Base-by-base conservation (phyloP, 2,888 invertebrate species). In the Drosophila tanythrix region DNA sequence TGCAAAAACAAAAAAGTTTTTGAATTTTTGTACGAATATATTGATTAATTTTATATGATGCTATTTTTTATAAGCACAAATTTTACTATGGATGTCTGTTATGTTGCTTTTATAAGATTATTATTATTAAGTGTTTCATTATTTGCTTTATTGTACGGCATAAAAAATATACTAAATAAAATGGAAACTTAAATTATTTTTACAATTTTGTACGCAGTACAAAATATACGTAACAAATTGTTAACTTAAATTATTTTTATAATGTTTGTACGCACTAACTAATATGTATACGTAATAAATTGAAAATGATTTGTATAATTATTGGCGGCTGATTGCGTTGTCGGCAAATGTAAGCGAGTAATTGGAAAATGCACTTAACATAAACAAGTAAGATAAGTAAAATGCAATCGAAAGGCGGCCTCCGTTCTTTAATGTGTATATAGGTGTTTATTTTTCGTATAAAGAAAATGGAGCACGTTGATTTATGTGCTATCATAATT, bases 291-390 rank as follows among this genome's bases (percentile, higher is more conserved):
- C 2, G 21, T 25, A 15, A 25, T 46, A 3, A 25, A 15, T 25
- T 25, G 2, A 46, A 15, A 46, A 8, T 46, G 7, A 25, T 46
- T 15, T 1, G 11, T 11, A 5, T 18, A 15, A 27, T 3, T 70
- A 1, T n/a, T 21, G 29, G 40, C n/a, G 38, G 6, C 43, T 51
- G 29, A 15, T 21, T 40, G 38, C 4, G 13, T 27, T 4, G 29
- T 33, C 15, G 35, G 46, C 36, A 25, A 53, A 43, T 55, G 38
- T 27, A 25, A 40, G 33, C 43, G 21, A 35, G 13, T 25, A 43
- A 70, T 64, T 36, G 55, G 63, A 46, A 46, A 67, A 36, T 53
- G 48, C 64, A 63, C 63, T 52, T 64, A 56, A 15, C 55, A 27
- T 7, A 15, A 33, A 52, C 15, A 31, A 10, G 10, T 25, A 40